Evolutionary conservation across 2,113 vertebrate species (phyloP), one percentile per base, ranked within the genome.

Genomic region (Paradoxurus hermaphroditus): DNA sequence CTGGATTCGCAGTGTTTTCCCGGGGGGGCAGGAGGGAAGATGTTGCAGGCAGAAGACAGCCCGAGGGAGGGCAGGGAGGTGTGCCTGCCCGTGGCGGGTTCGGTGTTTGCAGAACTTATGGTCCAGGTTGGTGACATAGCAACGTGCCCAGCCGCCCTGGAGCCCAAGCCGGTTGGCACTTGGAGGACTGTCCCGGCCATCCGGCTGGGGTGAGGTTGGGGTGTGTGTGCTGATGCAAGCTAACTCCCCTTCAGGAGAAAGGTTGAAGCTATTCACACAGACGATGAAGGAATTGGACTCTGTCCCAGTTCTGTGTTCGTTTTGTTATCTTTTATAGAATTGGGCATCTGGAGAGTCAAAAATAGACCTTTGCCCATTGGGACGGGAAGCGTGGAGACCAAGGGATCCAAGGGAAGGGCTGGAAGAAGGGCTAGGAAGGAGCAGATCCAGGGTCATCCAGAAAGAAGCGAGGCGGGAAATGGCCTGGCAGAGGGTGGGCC

Each of bases 311-410:
- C 67, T 93, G 90, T 87, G 63, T 97, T 98, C 94, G 73, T 95
- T 94, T 96, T 97, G 96, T 93, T 94, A 95, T 97, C 90, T 98
- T 95, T 96, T 97, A 94, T 89, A 97, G 95, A 97, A 97, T 75
- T 95, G 96, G 97, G 97, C 96, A 97, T 96, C 96, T 97, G 97
- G 97, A 97, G 88, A 97, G 88, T 96, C 88, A 97, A 97, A 98
- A 98, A 98, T 97, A 97, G 87, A 92, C 72, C 90, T 88, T 94
- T 96, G 92, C 92, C 98, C 92, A 82, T 15, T 92, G 97, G 96
- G 97, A 97, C 91, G 81, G 41, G 51, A 95, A 95, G 89, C 79
- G 75, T 85, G 56, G 92, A 97, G 94, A 97, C 93, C 34, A 87
- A 86, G 92, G 59, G 94, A 88, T 93, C 65, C 49, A 83, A 84